Base-by-base conservation (phyloP, 2,797 vertebrate genomes). In the Trematomus bernacchii region DNA sequence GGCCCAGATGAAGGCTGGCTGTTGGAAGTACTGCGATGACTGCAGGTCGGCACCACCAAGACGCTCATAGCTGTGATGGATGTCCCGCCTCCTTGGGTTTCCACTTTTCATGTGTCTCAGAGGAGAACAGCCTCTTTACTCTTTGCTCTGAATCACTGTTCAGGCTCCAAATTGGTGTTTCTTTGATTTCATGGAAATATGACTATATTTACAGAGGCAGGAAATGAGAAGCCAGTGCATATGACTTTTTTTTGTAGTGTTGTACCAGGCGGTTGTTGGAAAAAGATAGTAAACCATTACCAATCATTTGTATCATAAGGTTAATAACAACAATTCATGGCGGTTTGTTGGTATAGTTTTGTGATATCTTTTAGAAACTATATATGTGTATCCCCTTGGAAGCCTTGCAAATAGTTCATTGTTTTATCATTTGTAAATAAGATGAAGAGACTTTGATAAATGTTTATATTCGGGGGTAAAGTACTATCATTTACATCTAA, bases 61-160 rank as follows among this genome's bases (percentile, higher is more conserved):
- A 66, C 43, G 64, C 67, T 81, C 71, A 73, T 78, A 73, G 76
- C 70, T 63, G 23, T 77, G 85, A 90, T 82, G 54, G 58, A 86
- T 84, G 58, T 80, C 58, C 57, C 43, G 53, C 47, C 50, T 77
- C 64, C 59, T 68, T 78, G 52, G 42, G 42, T 43, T 30, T 19
- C 57, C n/a, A 27, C 60, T 67, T 50, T 11, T 71, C 54, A 54
- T 52, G n/a, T 61, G 58, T 23, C 60, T 23, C 21, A 76, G 42
- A 42, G n/a, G 40, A 59, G 52, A 73, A 8, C 48, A 71, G 12
- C 30, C 16, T 66, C 52, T 19, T 23, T 12, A 43, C 50, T 19
- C 19, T 76, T 57, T 44, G 27, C 64, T 73, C 30, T 58, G 65
- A 7, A 48, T 57, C 42, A 50, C 50, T 58, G 52, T 46, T 64